Conservation (phyloP, 2,797 vertebrate species). For the Coreius guichenoti region DNA sequence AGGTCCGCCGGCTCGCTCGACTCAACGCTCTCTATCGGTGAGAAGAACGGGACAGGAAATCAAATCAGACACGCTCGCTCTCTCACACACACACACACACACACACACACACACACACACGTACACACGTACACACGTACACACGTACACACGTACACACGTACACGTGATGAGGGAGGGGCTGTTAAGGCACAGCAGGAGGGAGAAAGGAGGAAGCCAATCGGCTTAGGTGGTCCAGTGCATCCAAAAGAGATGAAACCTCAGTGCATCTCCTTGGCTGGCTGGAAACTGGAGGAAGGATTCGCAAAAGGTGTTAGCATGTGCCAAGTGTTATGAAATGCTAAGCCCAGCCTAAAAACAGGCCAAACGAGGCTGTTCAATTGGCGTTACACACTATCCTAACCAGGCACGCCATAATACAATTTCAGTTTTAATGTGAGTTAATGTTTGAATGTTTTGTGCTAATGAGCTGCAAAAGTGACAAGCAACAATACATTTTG, state of each 20-base stretch:
- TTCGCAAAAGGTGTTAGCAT: constrained; percentile 53
- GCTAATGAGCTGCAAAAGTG: not conserved
- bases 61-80: constrained; percentile 81
- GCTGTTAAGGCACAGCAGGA: constrained; percentile 54
- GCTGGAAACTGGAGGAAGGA: constrained; percentile 57
- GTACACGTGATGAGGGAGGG: constrained; percentile 29
- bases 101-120: constrained; percentile 76
- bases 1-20: constrained; percentile 94
- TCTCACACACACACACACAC: constrained; percentile 71
- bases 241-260: constrained; percentile 56
- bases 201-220: constrained; percentile 25
- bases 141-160: constrained; percentile 76
- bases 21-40: constrained; percentile 95
- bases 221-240: constrained; percentile 50
- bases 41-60: constrained; percentile 89
- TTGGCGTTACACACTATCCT: not conserved
- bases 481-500: not conserved
- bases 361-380: not conserved
- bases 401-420: not conserved
- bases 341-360: not conserved
- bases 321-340: constrained; percentile 18
- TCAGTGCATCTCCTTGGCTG: constrained; percentile 56
- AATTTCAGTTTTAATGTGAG: not conserved
- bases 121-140: too few species aligned
- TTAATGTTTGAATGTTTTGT: not conserved